Conservation (phyloP, 92 coral and sea anemone species). For the Umimayanthus kanabou region DNA sequence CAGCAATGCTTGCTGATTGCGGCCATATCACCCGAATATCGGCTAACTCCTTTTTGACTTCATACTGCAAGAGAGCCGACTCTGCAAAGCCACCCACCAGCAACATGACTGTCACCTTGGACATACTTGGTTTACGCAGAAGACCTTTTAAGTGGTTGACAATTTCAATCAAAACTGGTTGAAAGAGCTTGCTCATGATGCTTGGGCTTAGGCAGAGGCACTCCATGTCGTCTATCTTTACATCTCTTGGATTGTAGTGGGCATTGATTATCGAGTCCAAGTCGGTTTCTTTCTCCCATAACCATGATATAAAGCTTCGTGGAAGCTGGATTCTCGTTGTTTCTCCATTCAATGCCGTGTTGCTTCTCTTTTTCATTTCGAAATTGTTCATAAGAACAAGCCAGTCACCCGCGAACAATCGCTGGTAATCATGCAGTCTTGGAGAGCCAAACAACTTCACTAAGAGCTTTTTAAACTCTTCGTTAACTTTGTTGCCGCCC, state of each 20-base stretch:
- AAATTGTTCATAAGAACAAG: constrained; percentile 24
- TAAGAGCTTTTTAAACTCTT: constrained; percentile 11
- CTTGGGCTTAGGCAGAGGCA: constrained; percentile 19
- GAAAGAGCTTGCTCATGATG: constrained; percentile 10
- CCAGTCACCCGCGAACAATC: constrained; percentile 17
- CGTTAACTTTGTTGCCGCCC: constrained; percentile 16
- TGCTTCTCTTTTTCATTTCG: constrained; percentile 23
- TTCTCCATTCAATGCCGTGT: neutral
- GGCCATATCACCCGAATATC: neutral
- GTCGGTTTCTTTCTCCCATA: neutral
- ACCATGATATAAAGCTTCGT: neutral
- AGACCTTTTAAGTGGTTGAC: constrained; percentile 13
- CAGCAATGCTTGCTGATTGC: neutral
- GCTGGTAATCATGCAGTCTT: neutral
- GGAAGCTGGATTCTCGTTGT: constrained; percentile 4
- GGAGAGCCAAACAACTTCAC: neutral
- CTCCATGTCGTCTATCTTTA: neutral
- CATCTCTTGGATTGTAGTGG: neutral
- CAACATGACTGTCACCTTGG: constrained; percentile 21
- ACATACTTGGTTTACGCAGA: neutral
- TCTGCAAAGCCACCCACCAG: constrained; percentile 14
- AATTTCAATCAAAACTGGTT: neutral
- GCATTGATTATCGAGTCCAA: neutral
- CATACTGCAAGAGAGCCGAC: neutral
- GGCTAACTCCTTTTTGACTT: neutral